Evolutionary conservation across 1,140 invertebrate species (phyloP), one percentile per base, ranked within the genome.

Genomic region (Bombus soroeensis): DNA sequence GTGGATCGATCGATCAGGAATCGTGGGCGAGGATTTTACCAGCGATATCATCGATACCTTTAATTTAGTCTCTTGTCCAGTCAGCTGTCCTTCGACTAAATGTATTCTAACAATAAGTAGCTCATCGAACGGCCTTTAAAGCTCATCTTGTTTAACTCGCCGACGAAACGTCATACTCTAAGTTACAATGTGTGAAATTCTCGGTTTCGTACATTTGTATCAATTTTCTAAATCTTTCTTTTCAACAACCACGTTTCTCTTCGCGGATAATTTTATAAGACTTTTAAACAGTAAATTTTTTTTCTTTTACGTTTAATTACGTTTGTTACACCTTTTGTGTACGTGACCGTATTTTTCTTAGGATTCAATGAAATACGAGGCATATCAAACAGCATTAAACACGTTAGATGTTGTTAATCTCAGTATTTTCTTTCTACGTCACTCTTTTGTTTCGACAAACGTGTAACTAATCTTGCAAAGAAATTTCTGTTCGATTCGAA

Each of bases 91-190:
- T 53, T 66, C 62, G 32, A 34, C 25, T 37, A 83, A 85, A 79
- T 79, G 39, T 81, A 82, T 86, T 86, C 59, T 39, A 86, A 88
- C 59, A n/a, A 62, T 62, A 28, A 28, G 59, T 62, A 59, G 3
- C 28, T 59, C 10, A 10, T 53, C 47, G 57, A 59, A 59, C 57
- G 57, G 3, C 4, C 25, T 28, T 59, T 59, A 59, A 59, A 62
- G 10, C 59, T 62, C 28, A 28, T 1, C 59, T 62, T 13, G 28
- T 62, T 62, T 62, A 62, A 62, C 28, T 13, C 28, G 28, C 4
- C 28, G 59, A 13, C 12, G 10, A 62, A 62, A n/a, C 28, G 28
- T 13, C 28, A 13, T 62, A 13, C 4, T 5, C 4, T 10, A n/a
- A 28, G 28, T n/a, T n/a, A 5, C 28, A 13, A 13, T n/a, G 2